Evolutionary conservation across 2,797 vertebrate species (phyloP).

Genomic region (Danio jaintianensis): DNA sequence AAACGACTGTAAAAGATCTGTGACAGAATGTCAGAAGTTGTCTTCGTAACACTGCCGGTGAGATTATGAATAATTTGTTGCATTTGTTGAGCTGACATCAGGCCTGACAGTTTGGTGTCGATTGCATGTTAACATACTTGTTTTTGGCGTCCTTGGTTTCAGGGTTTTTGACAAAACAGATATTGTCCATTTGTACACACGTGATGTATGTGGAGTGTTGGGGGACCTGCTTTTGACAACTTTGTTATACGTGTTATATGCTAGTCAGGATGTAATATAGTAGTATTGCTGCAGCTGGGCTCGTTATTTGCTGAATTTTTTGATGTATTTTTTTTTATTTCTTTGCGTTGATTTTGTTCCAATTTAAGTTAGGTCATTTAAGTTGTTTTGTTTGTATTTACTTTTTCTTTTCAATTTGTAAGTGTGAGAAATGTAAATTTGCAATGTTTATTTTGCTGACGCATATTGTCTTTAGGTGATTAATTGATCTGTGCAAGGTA

Average conservation of each 20-base stretch:
- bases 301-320: not conserved
- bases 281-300: not conserved
- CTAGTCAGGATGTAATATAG: not conserved
- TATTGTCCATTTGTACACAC: not conserved
- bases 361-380: too few species aligned
- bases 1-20: slow-evolving; percentile 53
- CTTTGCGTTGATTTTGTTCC: too few species aligned
- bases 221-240: not conserved
- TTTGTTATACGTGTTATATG: not conserved
- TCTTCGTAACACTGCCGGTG: slow-evolving; percentile 47
- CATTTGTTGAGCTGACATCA: slow-evolving; percentile 50
- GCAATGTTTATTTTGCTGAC: too few species aligned
- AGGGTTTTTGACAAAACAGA: slow-evolving; percentile 43
- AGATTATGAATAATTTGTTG: slow-evolving; percentile 57
- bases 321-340: too few species aligned
- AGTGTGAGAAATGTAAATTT: too few species aligned
- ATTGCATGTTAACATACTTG: slow-evolving; percentile 47
- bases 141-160: slow-evolving; percentile 50
- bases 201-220: not conserved
- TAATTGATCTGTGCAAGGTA: too few species aligned
- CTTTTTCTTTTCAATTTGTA: too few species aligned
- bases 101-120: slow-evolving; percentile 52
- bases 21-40: slow-evolving; percentile 55
- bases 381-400: too few species aligned
- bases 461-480: too few species aligned